Percentiles rank a stretch among this genome's conserved stretches.
These are phyloP conservation scores for Neodiprion virginianus DNA, from an alignment of 1,140 invertebrate genomes.

Conservation along the genomic window DNA sequence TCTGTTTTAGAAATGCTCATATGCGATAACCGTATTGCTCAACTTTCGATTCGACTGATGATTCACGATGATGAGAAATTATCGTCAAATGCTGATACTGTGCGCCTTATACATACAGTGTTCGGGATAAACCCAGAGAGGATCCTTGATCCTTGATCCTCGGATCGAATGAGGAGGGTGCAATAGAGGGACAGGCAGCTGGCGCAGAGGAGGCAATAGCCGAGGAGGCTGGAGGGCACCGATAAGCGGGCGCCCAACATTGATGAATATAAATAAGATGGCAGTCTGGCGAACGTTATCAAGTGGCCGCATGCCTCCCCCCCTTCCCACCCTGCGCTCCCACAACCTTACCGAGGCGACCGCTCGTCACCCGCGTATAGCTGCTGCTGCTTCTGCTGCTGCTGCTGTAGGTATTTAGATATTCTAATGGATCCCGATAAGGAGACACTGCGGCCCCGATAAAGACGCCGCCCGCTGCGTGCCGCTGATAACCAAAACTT, in stretches of 20 bases:
- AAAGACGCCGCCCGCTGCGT: slow-evolving; percentile 6
- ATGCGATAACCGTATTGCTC: too few species aligned
- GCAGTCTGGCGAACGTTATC: slow-evolving; percentile 4
- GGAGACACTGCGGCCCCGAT: slow-evolving; percentile 6
- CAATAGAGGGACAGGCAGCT: too few species aligned
- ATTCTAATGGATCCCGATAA: slow-evolving; percentile 7
- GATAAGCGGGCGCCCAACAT: slow-evolving; percentile 1
- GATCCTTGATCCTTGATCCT: too few species aligned
- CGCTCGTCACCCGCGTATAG: not conserved
- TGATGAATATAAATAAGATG: slow-evolving; percentile 8
- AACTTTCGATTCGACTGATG: too few species aligned
- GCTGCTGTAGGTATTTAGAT: not conserved
- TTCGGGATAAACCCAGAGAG: too few species aligned
- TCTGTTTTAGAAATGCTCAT: too few species aligned
- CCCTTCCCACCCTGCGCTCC: not conserved
- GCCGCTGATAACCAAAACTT: not conserved
- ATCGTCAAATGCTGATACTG: too few species aligned
- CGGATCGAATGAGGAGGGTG: too few species aligned
- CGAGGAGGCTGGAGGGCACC: not conserved
- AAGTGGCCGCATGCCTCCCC: not conserved
- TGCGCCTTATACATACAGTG: too few species aligned
- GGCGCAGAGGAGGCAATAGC: too few species aligned
- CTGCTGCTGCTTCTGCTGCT: too few species aligned
- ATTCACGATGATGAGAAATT: too few species aligned
- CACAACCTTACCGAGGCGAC: not conserved